phyloP scores from a whole-genome alignment of 2,113 vertebrate genomes.

The Hippolais icterina region DNA sequence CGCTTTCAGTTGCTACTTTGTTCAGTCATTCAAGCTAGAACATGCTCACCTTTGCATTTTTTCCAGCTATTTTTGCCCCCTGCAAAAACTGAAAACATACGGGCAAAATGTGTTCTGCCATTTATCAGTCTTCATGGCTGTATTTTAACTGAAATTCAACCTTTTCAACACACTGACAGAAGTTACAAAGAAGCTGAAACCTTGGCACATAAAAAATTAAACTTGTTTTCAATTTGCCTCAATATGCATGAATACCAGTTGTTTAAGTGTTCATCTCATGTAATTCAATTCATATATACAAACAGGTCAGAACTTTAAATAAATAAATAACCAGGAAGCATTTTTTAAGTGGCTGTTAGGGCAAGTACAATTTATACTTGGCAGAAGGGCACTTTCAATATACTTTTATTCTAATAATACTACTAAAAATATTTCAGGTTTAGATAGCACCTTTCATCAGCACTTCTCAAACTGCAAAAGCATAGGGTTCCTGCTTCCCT shows the following conservation, averaged over 20 bases:
- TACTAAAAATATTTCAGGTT: background rate
- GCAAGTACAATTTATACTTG: slow-evolving; percentile 2
- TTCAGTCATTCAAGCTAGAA: background rate
- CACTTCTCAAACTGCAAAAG: slow-evolving; percentile 55
- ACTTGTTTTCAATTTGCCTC: slow-evolving; percentile 8
- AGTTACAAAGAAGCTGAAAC: background rate
- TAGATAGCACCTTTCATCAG: slow-evolving; percentile 57
- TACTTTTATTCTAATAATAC: background rate
- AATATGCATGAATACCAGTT: background rate
- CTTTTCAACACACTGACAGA: background rate
- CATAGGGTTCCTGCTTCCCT: background rate
- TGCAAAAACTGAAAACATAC: background rate
- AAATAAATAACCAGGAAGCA: background rate
- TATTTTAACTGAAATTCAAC: slow-evolving; percentile 2
- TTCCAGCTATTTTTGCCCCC: background rate
- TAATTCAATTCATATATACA: background rate
- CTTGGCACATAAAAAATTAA: background rate
- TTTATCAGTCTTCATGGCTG: background rate
- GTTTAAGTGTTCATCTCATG: background rate
- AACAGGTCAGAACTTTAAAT: background rate
- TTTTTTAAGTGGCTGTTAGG: background rate
- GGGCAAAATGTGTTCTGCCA: background rate
- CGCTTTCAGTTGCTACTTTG: background rate
- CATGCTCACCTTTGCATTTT: background rate
- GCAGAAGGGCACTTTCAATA: slow-evolving; percentile 36